Base-by-base conservation (phyloP, 2,113 vertebrate species). In the Martes martes region DNA sequence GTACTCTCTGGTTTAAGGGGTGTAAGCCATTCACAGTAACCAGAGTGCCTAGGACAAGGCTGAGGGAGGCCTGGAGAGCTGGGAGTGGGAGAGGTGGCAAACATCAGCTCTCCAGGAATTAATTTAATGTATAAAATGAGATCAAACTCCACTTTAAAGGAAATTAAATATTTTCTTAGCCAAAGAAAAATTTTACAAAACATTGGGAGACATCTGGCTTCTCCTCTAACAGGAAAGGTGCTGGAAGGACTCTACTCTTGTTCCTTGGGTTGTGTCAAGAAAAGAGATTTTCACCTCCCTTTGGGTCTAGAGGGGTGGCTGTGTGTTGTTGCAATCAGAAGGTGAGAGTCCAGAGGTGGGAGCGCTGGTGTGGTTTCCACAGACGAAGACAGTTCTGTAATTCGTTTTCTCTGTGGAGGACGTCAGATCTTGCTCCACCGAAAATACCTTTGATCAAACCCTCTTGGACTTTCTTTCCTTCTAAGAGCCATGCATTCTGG, bases 381-480 rank as follows among this genome's bases (percentile, higher is more conserved):
- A 47, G 92, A 65, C 23, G 52, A 61, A 39, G 11, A 59, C 1
- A 11, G 78, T 9, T n/a, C 45, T 28, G n/a, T 26, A 57, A 3
- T 79, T 94, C 59, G 16, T 83, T 69, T 96, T 78, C 61, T 74
- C 71, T 80, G 84, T 36, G 45, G 39, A 52, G 81, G 63, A 83
- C 73, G 52, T 50, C 80, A 89, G 76, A 28, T 36, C 18, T 71
- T 59, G 47, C n/a, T 79, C 65, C 28, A 3, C 4, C 74, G 71
- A 50, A 97, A 95, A 81, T 28, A 73, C 79, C 73, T 94, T 82
- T 92, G 79, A 89, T 95, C 79, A 89, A 67, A 92, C 67, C 94
- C 88, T 95, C 89, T 36, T 95, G 52, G 31, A 52, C 76, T 94
- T 96, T 94, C 42, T 95, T 97, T 94, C 47, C 39, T 93, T 83